These are phyloP conservation scores for Drosophila borealis DNA, from an alignment of 2,888 invertebrate genomes.

Conservation along the genomic window DNA sequence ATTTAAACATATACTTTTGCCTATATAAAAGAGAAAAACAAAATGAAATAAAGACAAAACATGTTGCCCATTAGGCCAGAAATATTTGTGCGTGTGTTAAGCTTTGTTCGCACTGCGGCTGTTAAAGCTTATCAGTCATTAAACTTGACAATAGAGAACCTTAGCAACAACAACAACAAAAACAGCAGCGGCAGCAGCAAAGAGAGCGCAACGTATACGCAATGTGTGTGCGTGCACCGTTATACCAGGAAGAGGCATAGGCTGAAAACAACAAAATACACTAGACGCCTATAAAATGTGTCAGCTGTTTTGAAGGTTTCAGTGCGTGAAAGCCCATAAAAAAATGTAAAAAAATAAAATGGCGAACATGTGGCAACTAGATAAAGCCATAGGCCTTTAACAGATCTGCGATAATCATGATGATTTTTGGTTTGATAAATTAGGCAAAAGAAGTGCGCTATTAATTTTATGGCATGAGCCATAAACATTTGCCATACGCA, in stretches of 20 bases:
- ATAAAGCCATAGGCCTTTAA: conserved; percentile 16
- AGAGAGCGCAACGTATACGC: conserved; percentile 42
- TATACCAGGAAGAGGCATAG: conserved; percentile 31
- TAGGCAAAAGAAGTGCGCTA: conserved; percentile 37
- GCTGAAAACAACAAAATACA: conserved; percentile 14
- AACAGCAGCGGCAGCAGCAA: conserved; percentile 18
- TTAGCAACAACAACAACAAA: conserved; percentile 16
- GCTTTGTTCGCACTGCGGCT: conserved; percentile 32
- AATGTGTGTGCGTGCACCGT: conserved; percentile 29
- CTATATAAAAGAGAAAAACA: neutral
- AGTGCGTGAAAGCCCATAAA: conserved; percentile 30
- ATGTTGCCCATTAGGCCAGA: conserved; percentile 12
- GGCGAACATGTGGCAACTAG: conserved; percentile 36
- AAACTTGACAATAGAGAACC: conserved; percentile 59
- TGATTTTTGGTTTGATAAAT: conserved; percentile 55
- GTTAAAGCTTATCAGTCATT: conserved; percentile 73
- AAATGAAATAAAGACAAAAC: neutral
- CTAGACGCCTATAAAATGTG: conserved; percentile 58
- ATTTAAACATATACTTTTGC: conserved; percentile 3
- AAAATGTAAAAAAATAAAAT: conserved; percentile 22
- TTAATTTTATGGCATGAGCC: conserved; percentile 66
- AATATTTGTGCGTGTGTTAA: conserved; percentile 30
- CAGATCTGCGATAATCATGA: conserved; percentile 53
- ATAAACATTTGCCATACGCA: conserved; percentile 50
- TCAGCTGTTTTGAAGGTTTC: conserved; percentile 63